Evolutionary conservation across 2,797 vertebrate genomes (phyloP), one percentile per base, ranked within the genome.

Genomic region (Pseudomugil tenellus): DNA sequence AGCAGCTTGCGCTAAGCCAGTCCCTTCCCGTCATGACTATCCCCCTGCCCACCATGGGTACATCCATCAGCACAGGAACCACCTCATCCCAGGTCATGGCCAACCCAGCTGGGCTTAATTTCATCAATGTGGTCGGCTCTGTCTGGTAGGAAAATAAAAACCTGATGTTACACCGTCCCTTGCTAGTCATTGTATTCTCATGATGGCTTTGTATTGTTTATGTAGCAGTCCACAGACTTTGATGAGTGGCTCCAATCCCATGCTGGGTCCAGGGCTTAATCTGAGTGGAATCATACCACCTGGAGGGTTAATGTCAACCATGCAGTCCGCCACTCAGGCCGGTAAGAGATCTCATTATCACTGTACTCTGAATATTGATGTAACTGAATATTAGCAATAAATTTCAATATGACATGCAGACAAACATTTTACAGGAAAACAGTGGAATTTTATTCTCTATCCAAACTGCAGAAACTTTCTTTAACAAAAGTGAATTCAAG

Each of bases 111-210:
- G 97, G 96, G 83, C 95, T 99, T 86, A 98, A 98, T 91, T 96
- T 98, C 93, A 96, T 98, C 94, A 99, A 97, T 76, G 96, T 98
- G 84, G 95, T 99, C 92, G 94, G 97, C 91, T 94, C 97, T 19
- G 96, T 97, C 79, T 98, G 98, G 97, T 99, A 83, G 89, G 86
- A 55, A 9, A 39, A 41, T 10, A 4, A 26, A 46, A 1, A 11
- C 12, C 19, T 10, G 21, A 37, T 26, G 21, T 2, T 6, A 17
- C 10, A 1, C 0, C 16, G n/a, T 52, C 9, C 2, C 28, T 21
- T 26, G 21, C 4, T 32, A 0, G 2, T 34, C 23, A 1, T 16
- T 11, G 28, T 74, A 17, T 32, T 35, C 35, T 73, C 19, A n/a
- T 70, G 29, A 63, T 25, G 1, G 17, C 57, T n/a, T 28, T 74